phyloP scores from a whole-genome alignment of 2,888 invertebrate genomes.

The Pristionchus fissidentatus region DNA sequence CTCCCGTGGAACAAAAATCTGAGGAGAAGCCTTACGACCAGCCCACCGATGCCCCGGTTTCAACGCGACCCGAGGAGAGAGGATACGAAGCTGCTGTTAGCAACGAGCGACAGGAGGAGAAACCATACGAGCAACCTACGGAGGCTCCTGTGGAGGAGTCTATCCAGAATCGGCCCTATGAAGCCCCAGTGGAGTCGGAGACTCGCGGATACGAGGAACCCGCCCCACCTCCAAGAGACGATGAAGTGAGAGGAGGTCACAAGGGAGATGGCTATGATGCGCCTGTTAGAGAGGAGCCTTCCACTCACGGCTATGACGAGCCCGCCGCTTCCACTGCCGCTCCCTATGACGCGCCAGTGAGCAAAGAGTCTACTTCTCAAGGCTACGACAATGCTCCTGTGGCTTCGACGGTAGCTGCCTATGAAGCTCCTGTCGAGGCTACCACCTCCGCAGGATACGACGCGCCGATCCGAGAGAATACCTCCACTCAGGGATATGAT shows the following conservation, averaged over 20 bases:
- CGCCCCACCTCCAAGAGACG: background rate
- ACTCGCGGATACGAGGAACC: slow-evolving; percentile 24
- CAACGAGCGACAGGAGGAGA: background rate
- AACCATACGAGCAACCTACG: slow-evolving; percentile 1
- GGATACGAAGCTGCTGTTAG: background rate
- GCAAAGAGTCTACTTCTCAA: background rate
- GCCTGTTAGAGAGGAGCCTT: background rate
- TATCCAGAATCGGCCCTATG: background rate
- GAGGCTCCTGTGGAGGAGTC: background rate
- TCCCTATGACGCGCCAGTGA: background rate
- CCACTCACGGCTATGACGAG: background rate
- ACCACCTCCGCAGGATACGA: background rate
- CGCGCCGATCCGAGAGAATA: background rate
- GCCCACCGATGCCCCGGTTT: background rate
- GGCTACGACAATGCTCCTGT: background rate
- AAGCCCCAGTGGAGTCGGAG: background rate
- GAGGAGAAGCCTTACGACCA: background rate
- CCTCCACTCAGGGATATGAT: background rate
- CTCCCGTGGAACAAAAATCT: background rate
- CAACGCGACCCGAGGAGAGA: background rate
- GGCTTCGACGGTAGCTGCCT: too few relatives aligned
- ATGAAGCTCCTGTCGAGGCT: too few relatives aligned
- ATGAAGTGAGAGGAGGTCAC: background rate
- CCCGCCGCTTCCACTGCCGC: background rate
- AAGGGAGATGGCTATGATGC: background rate